Evolutionary conservation across 37 sponge, comb jelly and placozoan species (phyloP).

Genomic region (Oopsacas minuta): DNA sequence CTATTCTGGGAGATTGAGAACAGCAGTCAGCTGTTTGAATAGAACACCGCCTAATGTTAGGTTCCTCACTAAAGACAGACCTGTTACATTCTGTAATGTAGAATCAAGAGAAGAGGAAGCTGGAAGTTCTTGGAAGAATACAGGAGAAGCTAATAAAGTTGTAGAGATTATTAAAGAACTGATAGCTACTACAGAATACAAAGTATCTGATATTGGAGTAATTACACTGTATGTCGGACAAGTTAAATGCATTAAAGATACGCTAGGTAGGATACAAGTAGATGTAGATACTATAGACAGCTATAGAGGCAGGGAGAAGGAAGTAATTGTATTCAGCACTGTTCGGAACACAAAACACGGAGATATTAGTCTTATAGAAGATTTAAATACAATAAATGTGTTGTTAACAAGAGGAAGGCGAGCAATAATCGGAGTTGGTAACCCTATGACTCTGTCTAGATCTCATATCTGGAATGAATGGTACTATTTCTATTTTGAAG

Average conservation of each 20-base stretch:
- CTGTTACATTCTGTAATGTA: slow-evolving; percentile 38
- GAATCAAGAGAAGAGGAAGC: slow-evolving; percentile 13
- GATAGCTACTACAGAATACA: neutral
- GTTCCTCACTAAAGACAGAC: neutral
- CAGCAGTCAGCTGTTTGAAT: slow-evolving; percentile 5
- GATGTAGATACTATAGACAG: slow-evolving; percentile 42
- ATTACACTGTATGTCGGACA: slow-evolving; percentile 58
- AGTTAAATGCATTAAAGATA: slow-evolving; percentile 33
- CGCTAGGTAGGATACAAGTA: neutral
- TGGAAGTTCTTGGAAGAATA: slow-evolving; percentile 39
- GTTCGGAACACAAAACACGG: slow-evolving; percentile 29
- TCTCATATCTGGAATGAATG: slow-evolving; percentile 35
- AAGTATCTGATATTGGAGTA: slow-evolving; percentile 38
- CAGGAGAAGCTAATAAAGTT: slow-evolving; percentile 36
- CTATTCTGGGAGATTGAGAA: slow-evolving; percentile 35
- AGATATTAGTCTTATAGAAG: slow-evolving; percentile 31
- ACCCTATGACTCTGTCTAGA: neutral
- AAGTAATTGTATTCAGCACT: slow-evolving; percentile 48
- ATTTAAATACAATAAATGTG: slow-evolving; percentile 44
- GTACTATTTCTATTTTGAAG: too few relatives aligned
- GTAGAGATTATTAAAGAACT: slow-evolving; percentile 25
- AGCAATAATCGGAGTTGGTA: slow-evolving; percentile 55
- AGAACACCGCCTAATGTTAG: neutral
- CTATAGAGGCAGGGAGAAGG: slow-evolving; percentile 60
- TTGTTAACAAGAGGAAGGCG: slow-evolving; percentile 49